A percentile compares a stretch with the other conserved stretches of the same genome.
Evolutionary conservation across 2,113 vertebrate genomes (phyloP).

Genomic region (Mugil cephalus): DNA sequence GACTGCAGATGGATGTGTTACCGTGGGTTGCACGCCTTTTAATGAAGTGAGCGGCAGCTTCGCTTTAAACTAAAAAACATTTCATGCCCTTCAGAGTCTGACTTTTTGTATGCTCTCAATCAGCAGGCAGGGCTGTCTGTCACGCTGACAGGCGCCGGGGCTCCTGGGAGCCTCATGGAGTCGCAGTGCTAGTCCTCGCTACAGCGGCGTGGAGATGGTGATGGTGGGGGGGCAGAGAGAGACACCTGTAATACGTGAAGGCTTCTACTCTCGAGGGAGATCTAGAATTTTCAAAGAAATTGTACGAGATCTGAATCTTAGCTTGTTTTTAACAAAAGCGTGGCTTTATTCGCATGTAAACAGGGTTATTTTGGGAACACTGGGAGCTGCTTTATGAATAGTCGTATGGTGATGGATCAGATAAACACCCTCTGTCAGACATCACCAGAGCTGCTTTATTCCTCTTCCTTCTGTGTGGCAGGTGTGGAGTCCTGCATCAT

Average conservation of each 20-base stretch:
- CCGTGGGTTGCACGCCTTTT: conserved; percentile 1
- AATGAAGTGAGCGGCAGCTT: conserved; percentile 48
- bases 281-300: conserved; percentile 3
- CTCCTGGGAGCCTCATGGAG: conserved; percentile 42
- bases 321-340: conserved; percentile 4
- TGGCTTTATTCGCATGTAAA: conserved; percentile 20
- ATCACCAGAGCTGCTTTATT: no score
- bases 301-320: neutral
- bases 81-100: conserved; percentile 33
- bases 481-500: no score
- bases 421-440: no score
- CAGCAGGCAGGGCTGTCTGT: conserved; percentile 51
- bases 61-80: conserved; percentile 44
- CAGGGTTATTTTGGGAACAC: neutral
- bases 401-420: no score
- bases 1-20: neutral
- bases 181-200: conserved; percentile 30
- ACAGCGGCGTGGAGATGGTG: conserved; percentile 35
- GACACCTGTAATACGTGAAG: conserved; percentile 51
- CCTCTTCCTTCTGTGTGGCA: no score
- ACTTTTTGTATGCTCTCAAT: conserved; percentile 43
- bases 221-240: no score
- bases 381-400: neutral
- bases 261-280: conserved; percentile 19
- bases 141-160: conserved; percentile 46